Base-by-base conservation (phyloP, 2,797 vertebrate genomes). In the Coregonus suidteri region DNA sequence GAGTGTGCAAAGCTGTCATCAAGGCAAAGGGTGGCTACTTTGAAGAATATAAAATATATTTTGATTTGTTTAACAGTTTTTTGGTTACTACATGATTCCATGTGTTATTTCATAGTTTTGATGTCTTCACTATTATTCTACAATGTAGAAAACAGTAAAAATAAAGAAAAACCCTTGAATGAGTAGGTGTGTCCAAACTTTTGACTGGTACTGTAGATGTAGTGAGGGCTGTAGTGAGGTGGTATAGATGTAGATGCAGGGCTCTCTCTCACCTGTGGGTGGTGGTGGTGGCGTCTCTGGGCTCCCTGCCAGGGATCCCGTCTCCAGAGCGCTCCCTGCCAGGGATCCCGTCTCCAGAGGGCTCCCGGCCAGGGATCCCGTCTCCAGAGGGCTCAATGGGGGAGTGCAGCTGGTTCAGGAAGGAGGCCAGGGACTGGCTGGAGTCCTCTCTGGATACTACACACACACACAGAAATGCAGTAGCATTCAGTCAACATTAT, bases 391-490 rank as follows among this genome's bases (percentile, higher is more conserved):
- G 80, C 25, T 98, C 97, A 85, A 95, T 59, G 5, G 97, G 96
- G 3, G 94, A 93, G 6, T 94, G 95, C 1, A 97, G 94, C 18
- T 97, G 93, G 75, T 97, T 97, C 82, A 97, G 93, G 90, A 96
- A 97, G 0, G 97, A 98, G 52, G 96, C 94, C 67, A 99, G 91
- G 0, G 97, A 99, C 75, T 97, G 97, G 90, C 95, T 96, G 0
- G 97, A 99, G 89, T 99, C 96, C 85, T 99, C 97, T 75, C 95
- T 95, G 84, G 96, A 97, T 81, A 97, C 98, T 99, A 64, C 35
- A 77, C 54, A 56, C 53, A 54, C 66, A 77, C 20, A 76, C 18
- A 35, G 47, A 69, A 71, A 30, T 14, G 4, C 13, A 67, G 30
- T 6, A 31, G 20, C 9, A 34, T 54, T 54, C 16, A 54, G 53